Evolutionary conservation across 2,888 invertebrate genomes (phyloP).

Genomic region (Alloscopus bannaensis): DNA sequence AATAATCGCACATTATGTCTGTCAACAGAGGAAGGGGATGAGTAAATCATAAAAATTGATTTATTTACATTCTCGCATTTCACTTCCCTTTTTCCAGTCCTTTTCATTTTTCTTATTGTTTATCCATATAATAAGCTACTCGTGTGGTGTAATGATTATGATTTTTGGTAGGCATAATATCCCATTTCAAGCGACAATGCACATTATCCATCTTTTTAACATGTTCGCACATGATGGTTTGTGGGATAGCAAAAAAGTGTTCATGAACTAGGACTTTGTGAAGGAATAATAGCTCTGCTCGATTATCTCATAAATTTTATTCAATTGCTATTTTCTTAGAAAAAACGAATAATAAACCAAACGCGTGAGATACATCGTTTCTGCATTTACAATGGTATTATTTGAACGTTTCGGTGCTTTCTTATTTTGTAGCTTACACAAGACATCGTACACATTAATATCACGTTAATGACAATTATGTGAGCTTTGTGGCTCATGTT

Average conservation of each 20-base stretch:
- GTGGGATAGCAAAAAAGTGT: not conserved
- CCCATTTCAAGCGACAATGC: no score
- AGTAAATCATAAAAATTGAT: constrained; percentile 48
- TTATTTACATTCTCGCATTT: constrained; percentile 2
- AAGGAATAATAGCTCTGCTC: no score
- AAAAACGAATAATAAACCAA: not conserved
- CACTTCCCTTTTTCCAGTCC: constrained; percentile 11
- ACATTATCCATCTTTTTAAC: not conserved
- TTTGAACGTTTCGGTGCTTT: not conserved
- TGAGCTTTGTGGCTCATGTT: not conserved
- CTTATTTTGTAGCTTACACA: no score
- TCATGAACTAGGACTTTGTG: not conserved
- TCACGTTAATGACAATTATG: not conserved
- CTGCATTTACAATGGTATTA: not conserved
- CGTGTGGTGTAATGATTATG: no score
- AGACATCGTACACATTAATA: not conserved
- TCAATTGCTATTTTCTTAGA: not conserved
- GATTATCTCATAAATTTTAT: not conserved
- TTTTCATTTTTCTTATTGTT: not conserved
- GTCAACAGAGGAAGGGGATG: constrained; percentile 25
- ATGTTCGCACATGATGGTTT: not conserved
- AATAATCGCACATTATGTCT: constrained; percentile 49
- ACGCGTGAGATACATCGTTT: not conserved
- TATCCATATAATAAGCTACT: not conserved
- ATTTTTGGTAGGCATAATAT: not conserved